A percentile compares a stretch with the other conserved stretches of the same genome.
phyloP scores from a whole-genome alignment of 2,797 vertebrate genomes.

The Aselliscus stoliczkanus region DNA sequence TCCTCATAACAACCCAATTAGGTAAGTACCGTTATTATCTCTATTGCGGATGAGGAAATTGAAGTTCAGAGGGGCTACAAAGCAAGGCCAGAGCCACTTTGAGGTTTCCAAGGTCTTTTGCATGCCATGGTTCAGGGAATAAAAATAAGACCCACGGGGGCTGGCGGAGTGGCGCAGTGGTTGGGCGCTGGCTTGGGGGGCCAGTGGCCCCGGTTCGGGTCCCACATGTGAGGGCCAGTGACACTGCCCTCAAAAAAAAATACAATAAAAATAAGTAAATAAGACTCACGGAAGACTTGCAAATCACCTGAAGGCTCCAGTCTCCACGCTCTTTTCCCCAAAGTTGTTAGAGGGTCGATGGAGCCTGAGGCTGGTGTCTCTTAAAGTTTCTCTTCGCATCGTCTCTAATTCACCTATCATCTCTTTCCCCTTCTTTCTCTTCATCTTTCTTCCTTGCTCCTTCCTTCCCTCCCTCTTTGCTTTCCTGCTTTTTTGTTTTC shows the following conservation, averaged over 20 bases:
- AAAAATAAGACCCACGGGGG: neutral
- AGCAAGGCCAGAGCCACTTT: neutral
- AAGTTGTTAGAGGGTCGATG: neutral
- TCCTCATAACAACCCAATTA: neutral
- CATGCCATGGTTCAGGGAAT: neutral
- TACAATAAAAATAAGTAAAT: too few relatives aligned
- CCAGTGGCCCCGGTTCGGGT: too few relatives aligned
- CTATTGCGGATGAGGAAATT: neutral
- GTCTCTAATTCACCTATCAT: neutral
- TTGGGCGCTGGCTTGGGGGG: too few relatives aligned
- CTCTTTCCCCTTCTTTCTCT: neutral
- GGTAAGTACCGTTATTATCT: neutral
- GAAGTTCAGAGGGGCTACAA: neutral
- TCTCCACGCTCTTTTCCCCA: fast-evolving
- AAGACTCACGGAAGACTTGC: neutral
- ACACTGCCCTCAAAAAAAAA: too few relatives aligned
- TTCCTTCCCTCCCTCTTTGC: neutral
- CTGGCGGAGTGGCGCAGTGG: too few relatives aligned
- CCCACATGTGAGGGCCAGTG: too few relatives aligned
- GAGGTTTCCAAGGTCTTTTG: neutral
- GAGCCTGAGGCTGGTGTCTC: neutral
- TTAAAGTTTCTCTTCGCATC: neutral
- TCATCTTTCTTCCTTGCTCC: neutral
- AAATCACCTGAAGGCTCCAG: neutral
- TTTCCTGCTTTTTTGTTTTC: neutral